Base-by-base conservation (phyloP, 2,113 vertebrate genomes). In the Ardeotis arabs region DNA sequence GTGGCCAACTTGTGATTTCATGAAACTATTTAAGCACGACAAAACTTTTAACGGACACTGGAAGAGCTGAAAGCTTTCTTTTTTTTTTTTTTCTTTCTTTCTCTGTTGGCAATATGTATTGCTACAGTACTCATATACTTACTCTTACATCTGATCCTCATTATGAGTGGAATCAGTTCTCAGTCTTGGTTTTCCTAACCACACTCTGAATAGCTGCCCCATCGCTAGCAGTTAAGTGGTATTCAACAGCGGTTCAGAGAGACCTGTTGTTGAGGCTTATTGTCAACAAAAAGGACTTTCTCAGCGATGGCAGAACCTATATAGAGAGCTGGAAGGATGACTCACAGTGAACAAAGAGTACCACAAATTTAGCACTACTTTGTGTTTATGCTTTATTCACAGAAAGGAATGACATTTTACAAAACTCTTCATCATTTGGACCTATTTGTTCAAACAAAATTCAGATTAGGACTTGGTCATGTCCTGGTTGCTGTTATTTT, bases 211-310 rank as follows among this genome's bases (percentile, higher is more conserved):
- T 41, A 95, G 59, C 85, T 90, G 59, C 82, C 90, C 59, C 50
- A 67, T 69, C 7, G 3, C 64, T 44, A 77, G 41, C 72, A 83
- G 67, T 76, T 85, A 88, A 93, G 78, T 58, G 9, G 83, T 53
- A 88, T 93, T 94, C 55, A 79, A 55, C 70, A 76, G 58, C 27
- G 47, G 81, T 76, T 94, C 75, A 86, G 67, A 89, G 45, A 86
- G 66, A 94, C 70, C 72, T 93, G 87, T 93, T 82, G 35, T 70
- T 86, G 75, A 86, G 47, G 68, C 37, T 66, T 69, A 83, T 1
- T 90, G 85, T 83, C 82, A 94, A 90, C 78, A 96, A 66, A 91
- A 85, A 82, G 56, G 28, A 83, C 50, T 83, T 90, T 88, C 47
- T 45, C 52, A 62, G 50, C 68, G 24, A 83, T 31, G 31, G 78